These are phyloP conservation scores for Eristalis intricaria DNA, from an alignment of 2,888 invertebrate genomes.

Conservation along the genomic window DNA sequence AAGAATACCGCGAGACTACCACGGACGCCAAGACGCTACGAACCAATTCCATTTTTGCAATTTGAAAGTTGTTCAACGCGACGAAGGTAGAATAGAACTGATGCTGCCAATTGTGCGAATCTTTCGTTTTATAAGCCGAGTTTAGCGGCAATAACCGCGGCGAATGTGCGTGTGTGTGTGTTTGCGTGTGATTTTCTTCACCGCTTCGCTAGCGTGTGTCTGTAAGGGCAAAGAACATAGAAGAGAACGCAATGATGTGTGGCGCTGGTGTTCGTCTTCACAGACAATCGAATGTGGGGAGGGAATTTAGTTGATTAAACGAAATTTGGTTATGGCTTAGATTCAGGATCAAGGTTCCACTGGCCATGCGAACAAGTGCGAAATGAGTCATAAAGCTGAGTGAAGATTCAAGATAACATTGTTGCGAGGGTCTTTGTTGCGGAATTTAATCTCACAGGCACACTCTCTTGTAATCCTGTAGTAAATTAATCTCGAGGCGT, in stretches of 20 bases:
- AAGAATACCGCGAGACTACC: not conserved
- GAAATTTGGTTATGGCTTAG: conserved; percentile 40
- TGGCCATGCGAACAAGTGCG: conserved; percentile 6
- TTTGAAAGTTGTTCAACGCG: conserved; percentile 53
- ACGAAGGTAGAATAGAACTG: conserved; percentile 66
- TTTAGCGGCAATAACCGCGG: conserved; percentile 9
- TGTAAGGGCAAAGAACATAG: not conserved
- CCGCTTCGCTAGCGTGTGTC: not conserved
- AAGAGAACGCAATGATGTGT: conserved; percentile 17
- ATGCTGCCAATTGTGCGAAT: conserved; percentile 55
- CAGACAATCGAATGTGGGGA: conserved; percentile 25
- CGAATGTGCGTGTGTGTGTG: not conserved
- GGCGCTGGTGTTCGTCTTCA: conserved; percentile 10
- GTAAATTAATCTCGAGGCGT: conserved; percentile 54
- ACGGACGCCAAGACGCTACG: conserved; percentile 17
- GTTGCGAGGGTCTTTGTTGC: conserved; percentile 19
- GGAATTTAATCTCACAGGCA: conserved; percentile 37
- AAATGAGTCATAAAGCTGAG: conserved; percentile 53
- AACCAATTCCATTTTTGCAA: conserved; percentile 61
- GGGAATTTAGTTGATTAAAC: conserved; percentile 31
- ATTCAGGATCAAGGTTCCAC: conserved; percentile 60
- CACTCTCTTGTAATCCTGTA: conserved; percentile 63
- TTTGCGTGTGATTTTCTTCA: conserved; percentile 48
- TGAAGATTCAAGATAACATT: conserved; percentile 42
- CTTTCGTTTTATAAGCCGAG: conserved; percentile 65